phyloP scores from a whole-genome alignment of 2,888 invertebrate species.

The Pandemis heparana region DNA sequence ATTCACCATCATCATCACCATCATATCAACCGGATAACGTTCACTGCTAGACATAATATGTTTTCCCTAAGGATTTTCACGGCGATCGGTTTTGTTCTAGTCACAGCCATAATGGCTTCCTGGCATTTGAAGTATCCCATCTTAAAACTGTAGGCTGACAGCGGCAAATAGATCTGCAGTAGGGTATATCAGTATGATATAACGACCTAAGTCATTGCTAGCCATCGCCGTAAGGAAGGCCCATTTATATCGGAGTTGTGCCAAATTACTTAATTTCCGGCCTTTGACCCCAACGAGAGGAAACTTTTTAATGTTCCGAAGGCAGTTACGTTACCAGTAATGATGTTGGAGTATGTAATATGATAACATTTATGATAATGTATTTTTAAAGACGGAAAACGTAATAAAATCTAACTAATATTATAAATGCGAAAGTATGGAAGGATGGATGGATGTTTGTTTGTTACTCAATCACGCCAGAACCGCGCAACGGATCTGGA shows the following conservation, averaged over 20 bases:
- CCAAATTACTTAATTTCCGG: constrained; percentile 24
- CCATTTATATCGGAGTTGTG: constrained; percentile 32
- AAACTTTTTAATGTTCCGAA: constrained; percentile 22
- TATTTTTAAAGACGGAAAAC: neutral
- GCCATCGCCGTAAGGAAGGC: constrained; percentile 7
- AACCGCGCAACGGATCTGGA: too few species aligned
- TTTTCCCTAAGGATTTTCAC: too few species aligned
- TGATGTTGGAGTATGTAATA: neutral
- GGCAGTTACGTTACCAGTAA: constrained; percentile 3
- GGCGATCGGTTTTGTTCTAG: too few species aligned
- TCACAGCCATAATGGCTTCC: too few species aligned
- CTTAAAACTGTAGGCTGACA: too few species aligned
- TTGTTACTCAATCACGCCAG: too few species aligned
- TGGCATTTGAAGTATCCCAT: too few species aligned
- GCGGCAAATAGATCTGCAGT: too few species aligned
- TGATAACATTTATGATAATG: neutral
- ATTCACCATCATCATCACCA: too few species aligned
- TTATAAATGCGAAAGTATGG: neutral
- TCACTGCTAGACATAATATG: too few species aligned
- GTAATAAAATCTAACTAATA: neutral
- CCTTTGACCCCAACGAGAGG: constrained; percentile 8
- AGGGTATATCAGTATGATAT: neutral
- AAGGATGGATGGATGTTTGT: too few species aligned
- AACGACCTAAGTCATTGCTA: neutral
- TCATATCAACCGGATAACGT: too few species aligned